These are phyloP conservation scores for Laupala kohalensis DNA, from an alignment of 1,140 invertebrate species.

Conservation along the genomic window DNA sequence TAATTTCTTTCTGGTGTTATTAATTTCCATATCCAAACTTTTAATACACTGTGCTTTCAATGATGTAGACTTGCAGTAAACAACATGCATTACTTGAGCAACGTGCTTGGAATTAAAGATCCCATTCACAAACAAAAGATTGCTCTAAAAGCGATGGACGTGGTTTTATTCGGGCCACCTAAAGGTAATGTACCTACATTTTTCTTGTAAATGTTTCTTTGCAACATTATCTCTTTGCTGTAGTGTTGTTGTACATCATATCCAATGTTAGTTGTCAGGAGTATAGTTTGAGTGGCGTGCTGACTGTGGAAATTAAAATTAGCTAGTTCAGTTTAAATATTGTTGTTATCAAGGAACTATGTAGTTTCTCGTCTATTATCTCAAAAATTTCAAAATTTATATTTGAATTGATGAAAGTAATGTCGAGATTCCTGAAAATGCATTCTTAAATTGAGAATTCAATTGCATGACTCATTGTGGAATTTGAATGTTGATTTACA, in stretches of 20 bases:
- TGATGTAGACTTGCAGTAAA: conserved; percentile 69
- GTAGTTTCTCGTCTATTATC: too few relatives aligned
- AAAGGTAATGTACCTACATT: conserved; percentile 52
- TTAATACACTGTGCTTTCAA: conserved; percentile 11
- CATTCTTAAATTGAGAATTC: too few relatives aligned
- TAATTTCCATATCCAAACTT: neutral
- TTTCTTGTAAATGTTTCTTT: neutral
- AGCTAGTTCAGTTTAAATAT: too few relatives aligned
- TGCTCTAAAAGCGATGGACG: conserved; percentile 91
- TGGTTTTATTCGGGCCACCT: conserved; percentile 92
- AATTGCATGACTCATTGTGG: too few relatives aligned
- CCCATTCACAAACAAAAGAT: conserved; percentile 94
- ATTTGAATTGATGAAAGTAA: too few relatives aligned
- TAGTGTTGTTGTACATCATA: neutral
- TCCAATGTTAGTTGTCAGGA: neutral
- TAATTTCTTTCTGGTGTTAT: neutral
- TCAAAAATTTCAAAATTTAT: too few relatives aligned
- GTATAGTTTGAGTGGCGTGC: neutral
- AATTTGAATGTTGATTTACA: too few relatives aligned
- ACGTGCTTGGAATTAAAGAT: conserved; percentile 88
- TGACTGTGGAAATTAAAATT: neutral
- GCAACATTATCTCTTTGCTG: neutral
- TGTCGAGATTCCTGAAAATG: too few relatives aligned
- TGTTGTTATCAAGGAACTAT: too few relatives aligned
- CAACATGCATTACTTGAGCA: conserved; percentile 76